Conservation (phyloP, 2,797 vertebrate genomes). For the Phataginus tetradactyla region DNA sequence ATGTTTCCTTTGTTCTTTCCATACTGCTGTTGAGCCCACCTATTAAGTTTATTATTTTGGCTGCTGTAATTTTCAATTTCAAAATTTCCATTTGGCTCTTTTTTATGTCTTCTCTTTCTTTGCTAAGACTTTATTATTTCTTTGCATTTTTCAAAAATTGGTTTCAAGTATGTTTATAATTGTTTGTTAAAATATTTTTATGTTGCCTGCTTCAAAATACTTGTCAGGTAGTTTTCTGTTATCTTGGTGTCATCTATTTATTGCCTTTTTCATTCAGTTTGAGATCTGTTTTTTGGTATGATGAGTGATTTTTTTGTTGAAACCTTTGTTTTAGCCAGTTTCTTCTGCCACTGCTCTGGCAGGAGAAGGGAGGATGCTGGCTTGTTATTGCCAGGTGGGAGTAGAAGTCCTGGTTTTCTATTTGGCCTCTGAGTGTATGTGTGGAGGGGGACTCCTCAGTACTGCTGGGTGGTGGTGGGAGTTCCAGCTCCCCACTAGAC, state of each 20-base stretch:
- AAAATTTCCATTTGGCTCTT: no score
- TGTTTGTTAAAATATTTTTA: not conserved
- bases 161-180: not conserved
- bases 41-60: no score
- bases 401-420: not conserved
- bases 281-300: not conserved
- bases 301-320: not conserved
- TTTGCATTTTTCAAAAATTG: not conserved
- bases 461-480: no score
- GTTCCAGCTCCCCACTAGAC: not conserved
- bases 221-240: not conserved
- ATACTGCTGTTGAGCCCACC: no score
- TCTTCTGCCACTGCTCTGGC: not conserved
- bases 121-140: not conserved
- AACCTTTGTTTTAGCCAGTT: not conserved
- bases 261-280: not conserved
- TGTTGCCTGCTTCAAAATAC: not conserved
- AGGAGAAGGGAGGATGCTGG: not conserved
- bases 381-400: not conserved
- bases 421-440: not conserved
- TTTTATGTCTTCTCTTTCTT: no score
- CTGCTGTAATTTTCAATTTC: no score
- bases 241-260: not conserved
- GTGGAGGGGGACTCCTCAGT: not conserved
- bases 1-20: no score